These are phyloP conservation scores for Clinocottus analis DNA, from an alignment of 2,113 vertebrate species.

Conservation along the genomic window DNA sequence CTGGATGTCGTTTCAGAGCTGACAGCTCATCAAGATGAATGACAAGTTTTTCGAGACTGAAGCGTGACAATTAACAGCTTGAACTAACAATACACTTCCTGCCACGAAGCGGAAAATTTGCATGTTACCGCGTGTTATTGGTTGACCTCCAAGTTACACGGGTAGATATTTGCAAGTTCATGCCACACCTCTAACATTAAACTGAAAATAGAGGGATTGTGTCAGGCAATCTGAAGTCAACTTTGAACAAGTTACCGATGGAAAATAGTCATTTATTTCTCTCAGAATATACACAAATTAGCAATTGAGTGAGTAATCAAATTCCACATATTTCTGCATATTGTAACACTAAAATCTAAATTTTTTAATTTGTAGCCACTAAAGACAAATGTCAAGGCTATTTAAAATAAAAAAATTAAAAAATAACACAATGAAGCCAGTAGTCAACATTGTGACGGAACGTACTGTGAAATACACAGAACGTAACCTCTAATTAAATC, in stretches of 20 bases:
- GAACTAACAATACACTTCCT: slow-evolving; percentile 30
- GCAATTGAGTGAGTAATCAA: slow-evolving; percentile 5
- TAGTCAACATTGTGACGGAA: neutral
- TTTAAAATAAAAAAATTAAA: neutral
- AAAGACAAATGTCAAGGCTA: neutral
- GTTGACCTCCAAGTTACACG: slow-evolving; percentile 29
- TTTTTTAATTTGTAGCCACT: neutral
- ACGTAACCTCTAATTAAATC: neutral
- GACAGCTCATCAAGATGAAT: slow-evolving; percentile 45
- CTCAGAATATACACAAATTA: slow-evolving; percentile 11
- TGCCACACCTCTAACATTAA: slow-evolving; percentile 19
- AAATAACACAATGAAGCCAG: neutral
- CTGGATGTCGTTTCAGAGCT: slow-evolving; percentile 33
- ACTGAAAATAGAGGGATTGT: neutral
- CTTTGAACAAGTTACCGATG: neutral
- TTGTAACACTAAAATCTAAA: neutral
- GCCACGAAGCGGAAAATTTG: slow-evolving; percentile 34
- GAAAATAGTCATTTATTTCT: neutral
- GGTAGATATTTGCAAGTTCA: slow-evolving; percentile 10
- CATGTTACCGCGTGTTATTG: slow-evolving; percentile 22
- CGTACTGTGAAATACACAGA: neutral
- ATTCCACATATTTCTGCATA: slow-evolving; percentile 2
- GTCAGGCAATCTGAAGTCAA: neutral
- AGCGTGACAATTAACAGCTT: slow-evolving; percentile 2
- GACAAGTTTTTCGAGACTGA: neutral